Evolutionary conservation across 2,888 invertebrate genomes (phyloP), one percentile per base, ranked within the genome.

Genomic region (Scaptomyza polygonia): DNA sequence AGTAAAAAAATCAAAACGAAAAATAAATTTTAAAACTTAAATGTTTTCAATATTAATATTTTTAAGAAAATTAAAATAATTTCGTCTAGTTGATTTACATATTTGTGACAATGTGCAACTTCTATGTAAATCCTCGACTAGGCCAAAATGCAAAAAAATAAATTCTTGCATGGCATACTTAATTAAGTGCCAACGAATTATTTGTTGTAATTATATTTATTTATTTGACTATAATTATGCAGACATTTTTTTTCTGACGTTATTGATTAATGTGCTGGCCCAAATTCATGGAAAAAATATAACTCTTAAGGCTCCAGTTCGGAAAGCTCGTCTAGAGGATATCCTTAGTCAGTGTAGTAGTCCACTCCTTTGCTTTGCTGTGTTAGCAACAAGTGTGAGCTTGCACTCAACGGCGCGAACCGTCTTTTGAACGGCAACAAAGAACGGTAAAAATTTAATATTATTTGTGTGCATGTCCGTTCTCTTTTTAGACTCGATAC

Each of bases 191-290:
- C 44, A 44, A 39, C 51, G 49, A 61, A 56, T 43, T 39, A 39
- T 64, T 57, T 64, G 25, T 40, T 8, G 14, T 14, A 14, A 14
- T 34, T n/a, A 34, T 34, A 14, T 36, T 7, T 36, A 14, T 21
- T 43, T 8, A 25, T 47, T 30, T 16, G 9, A 9, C 16, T 16
- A 36, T 9, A 39, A 16, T 39, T 16, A 39, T 16, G 65, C 59
- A 51, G 42, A 63, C 49, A 77, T 71, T 80, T 68, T 65, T 65
- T 66, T 70, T 51, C 72, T 73, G 86, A 73, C 78, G 67, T 82
- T 79, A 79, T 82, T 81, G 85, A 85, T 85, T 85, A 85, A 85
- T 81, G 79, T 79, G 63, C 44, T 58, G 44, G 64, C 47, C 53
- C 40, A 69, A 25, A 21, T 21, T 21, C 21, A 21, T 21, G 21